Conservation (phyloP, 2,797 vertebrate species). For the Poecilia gillii region DNA sequence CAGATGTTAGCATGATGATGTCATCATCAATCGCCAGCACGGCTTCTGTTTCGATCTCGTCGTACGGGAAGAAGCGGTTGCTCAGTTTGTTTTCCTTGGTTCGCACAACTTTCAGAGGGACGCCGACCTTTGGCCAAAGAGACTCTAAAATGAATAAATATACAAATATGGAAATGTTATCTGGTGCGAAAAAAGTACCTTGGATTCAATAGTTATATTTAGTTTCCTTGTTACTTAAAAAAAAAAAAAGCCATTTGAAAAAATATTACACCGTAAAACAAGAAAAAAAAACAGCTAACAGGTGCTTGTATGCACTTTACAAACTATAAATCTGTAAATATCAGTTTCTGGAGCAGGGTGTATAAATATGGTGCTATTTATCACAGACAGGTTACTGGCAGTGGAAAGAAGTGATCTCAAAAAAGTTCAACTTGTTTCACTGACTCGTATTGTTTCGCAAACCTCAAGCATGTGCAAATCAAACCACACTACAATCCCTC, state of each 20-base stretch:
- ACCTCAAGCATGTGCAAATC: conserved; percentile 75
- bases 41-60: conserved; percentile 97
- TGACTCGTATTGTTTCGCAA: conserved; percentile 58
- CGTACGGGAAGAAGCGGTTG: conserved; percentile 97
- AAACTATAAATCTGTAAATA: conserved; percentile 6
- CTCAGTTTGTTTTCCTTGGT: conserved; percentile 98
- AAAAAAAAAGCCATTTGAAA: not conserved
- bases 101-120: conserved; percentile 93
- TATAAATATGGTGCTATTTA: conserved; percentile 49
- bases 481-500: conserved; percentile 71
- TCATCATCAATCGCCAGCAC: conserved; percentile 97
- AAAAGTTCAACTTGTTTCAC: conserved; percentile 50
- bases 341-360: conserved; percentile 20
- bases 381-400: conserved; percentile 48
- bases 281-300: not conserved
- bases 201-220: not conserved
- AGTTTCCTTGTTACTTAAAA: not conserved
- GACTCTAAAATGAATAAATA: conserved; percentile 80
- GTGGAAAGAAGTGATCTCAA: conserved; percentile 56
- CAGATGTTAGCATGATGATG: conserved; percentile 98
- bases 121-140: conserved; percentile 94
- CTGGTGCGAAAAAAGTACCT: not conserved
- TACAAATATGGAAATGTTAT: not conserved
- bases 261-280: not conserved
- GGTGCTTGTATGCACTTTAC: not conserved